phyloP scores from a whole-genome alignment of 2,888 invertebrate genomes.

The Halocaridina rubra region DNA sequence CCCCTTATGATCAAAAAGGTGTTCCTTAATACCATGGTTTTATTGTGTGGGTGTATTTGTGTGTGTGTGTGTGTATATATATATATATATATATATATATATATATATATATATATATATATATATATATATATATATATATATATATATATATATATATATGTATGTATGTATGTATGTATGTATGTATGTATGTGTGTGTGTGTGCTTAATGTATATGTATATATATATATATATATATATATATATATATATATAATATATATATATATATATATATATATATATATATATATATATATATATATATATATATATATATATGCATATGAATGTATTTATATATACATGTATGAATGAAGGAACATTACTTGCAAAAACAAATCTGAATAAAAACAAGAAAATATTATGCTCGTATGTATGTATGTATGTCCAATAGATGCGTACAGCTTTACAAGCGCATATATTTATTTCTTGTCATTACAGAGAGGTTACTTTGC shows the following conservation, averaged over 20 bases:
- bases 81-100: background rate
- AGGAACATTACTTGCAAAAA: background rate
- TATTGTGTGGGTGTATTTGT: too few species aligned
- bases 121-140: conserved; percentile 5
- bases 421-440: background rate
- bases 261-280: background rate
- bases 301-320: conserved; percentile 3
- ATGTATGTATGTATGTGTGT: background rate
- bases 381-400: background rate
- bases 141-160: background rate
- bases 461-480: background rate
- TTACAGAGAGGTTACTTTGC: background rate
- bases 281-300: background rate
- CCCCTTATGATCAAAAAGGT: too few species aligned
- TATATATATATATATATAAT: background rate
- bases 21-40: too few species aligned
- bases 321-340: background rate
- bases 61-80: background rate
- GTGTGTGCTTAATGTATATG: conserved; percentile 2
- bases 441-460: background rate
- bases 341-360: too few species aligned
- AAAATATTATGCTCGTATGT: background rate
- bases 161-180: background rate
- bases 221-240: background rate
- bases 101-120: background rate